Base-by-base conservation (phyloP, 2,888 invertebrate genomes). In the Leucoma salicis region DNA sequence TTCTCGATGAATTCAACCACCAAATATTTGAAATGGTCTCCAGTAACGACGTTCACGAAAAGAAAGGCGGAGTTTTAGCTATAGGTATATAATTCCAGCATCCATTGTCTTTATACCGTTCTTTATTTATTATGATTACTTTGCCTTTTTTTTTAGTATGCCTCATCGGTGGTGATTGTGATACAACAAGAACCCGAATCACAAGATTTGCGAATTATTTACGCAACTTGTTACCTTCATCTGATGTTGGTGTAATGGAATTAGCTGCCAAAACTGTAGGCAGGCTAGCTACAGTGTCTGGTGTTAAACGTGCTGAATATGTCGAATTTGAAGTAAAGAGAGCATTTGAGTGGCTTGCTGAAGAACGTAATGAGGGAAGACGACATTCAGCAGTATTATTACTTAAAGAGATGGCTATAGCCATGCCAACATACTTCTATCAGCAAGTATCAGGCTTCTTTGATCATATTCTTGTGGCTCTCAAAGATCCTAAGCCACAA, bases 281-380 rank as follows among this genome's bases (percentile, higher is more conserved):
- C 0, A 95, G 96, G 57, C 87, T 99, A 39, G 98, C 98, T 1
- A 92, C 97, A 14, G 94, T 95, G 12, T 96, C 96, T 0, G 98
- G 98, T 10, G 97, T 97, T 0, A 97, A 97, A 77, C 95, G 98
- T 18, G 96, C 97, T 0, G 98, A 98, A 73, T 98, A 98, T 75
- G 98, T 99, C n/a, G 98, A 99, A 68, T 98, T 98, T 88, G 98
- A 99, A 85, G 97, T 99, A 1, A 97, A 97, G 77, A 91, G 96
- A 69, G 97, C 99, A 1, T 96, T 98, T 75, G 99, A 99, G 77
- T 98, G 97, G 97, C 90, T 99, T 3, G 94, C 95, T 15, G 96
- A 95, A 36, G 98, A 97, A 66, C 91, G 97, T 57, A 94, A 97
- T 77, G 98, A 99, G 90, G 95, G 96, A 2, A 95, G 97, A 73